Conservation (phyloP, 2,797 vertebrate species). For the Lutjanus argentimaculatus region DNA sequence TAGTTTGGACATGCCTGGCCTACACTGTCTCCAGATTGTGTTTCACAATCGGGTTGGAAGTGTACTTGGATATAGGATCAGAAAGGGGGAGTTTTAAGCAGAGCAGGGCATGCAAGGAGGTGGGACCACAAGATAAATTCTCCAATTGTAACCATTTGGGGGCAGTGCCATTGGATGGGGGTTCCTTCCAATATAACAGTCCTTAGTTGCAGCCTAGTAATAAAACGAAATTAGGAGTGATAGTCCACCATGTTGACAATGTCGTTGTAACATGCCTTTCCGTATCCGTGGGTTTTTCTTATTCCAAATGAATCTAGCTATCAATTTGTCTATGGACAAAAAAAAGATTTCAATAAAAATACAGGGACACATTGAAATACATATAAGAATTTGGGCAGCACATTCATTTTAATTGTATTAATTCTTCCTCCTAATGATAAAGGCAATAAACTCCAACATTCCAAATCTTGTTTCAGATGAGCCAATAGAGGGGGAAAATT, state of each 20-base stretch:
- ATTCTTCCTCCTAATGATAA: neutral
- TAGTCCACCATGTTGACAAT: neutral
- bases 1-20: too few species aligned
- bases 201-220: neutral
- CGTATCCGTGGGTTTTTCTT: neutral
- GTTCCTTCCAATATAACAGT: neutral
- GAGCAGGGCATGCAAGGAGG: too few species aligned
- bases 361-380: neutral
- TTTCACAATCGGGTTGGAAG: too few species aligned
- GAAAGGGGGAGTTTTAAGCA: too few species aligned
- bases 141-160: neutral
- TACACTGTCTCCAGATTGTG: too few species aligned
- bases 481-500: neutral
- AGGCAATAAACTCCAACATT: neutral
- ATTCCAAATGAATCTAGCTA: neutral
- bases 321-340: neutral
- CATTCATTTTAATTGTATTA: neutral
- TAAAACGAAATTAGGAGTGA: neutral
- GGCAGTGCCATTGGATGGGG: neutral
- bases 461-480: neutral
- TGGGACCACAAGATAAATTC: neutral
- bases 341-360: neutral
- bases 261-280: neutral
- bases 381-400: neutral
- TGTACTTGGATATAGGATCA: too few species aligned